Conservation (phyloP, 1,140 invertebrate species). For the Pogonognathellus flavescens region DNA sequence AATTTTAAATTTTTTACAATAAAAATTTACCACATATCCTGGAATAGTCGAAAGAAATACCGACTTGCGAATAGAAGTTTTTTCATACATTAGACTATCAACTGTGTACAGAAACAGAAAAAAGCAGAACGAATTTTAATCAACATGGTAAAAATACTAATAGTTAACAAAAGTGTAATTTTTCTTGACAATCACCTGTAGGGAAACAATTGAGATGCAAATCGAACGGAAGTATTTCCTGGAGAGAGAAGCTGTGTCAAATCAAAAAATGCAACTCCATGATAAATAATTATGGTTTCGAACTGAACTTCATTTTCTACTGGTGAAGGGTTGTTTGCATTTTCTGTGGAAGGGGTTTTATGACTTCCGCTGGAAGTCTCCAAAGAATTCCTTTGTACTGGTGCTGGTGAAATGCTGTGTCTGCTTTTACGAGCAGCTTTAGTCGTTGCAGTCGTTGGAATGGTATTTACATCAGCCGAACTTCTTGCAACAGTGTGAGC, state of each 20-base stretch:
- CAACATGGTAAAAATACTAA: too few species aligned
- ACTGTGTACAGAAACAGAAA: background rate
- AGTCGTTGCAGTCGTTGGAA: background rate
- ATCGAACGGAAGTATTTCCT: slow-evolving; percentile 31
- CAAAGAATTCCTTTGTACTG: background rate
- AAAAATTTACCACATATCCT: background rate
- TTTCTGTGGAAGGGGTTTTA: too few species aligned
- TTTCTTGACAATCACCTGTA: background rate
- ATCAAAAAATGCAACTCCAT: slow-evolving; percentile 50
- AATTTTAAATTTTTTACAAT: too few species aligned
- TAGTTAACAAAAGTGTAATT: too few species aligned
- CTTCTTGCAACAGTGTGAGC: background rate
- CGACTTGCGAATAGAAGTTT: background rate
- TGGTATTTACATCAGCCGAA: background rate
- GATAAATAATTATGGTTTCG: slow-evolving; percentile 34
- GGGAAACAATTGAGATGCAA: slow-evolving; percentile 31
- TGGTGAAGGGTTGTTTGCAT: too few species aligned
- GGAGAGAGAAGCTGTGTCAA: slow-evolving; percentile 26
- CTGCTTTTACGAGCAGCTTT: background rate
- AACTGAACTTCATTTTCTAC: background rate
- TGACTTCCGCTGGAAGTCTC: too few species aligned
- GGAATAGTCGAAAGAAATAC: background rate
- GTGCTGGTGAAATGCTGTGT: background rate
- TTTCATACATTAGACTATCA: background rate
- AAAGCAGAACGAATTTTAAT: too few species aligned